These are phyloP conservation scores for Myotis pilosus DNA, from an alignment of 2,797 vertebrate species.

Conservation along the genomic window DNA sequence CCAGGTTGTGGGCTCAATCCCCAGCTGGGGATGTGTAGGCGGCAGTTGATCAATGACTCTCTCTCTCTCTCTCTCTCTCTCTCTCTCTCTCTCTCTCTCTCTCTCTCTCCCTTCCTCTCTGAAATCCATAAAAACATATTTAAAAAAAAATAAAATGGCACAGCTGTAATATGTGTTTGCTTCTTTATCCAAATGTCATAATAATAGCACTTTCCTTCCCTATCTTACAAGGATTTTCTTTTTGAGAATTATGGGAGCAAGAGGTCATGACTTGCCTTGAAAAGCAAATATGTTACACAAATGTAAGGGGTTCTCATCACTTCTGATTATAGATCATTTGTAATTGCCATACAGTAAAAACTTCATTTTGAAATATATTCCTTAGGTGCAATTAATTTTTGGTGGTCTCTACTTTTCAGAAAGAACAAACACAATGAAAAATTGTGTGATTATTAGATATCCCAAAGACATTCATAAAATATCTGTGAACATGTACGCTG, in stretches of 20 bases:
- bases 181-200: background rate
- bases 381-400: conserved; percentile 3
- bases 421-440: background rate
- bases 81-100: too few species aligned
- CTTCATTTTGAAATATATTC: conserved; percentile 52
- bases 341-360: conserved; percentile 34
- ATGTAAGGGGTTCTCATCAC: background rate
- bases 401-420: conserved; percentile 32
- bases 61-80: too few species aligned
- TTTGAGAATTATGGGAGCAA: background rate
- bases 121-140: too few species aligned
- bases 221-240: background rate
- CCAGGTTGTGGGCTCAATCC: too few species aligned
- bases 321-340: conserved; percentile 39
- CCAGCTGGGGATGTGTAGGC: too few species aligned
- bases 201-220: background rate
- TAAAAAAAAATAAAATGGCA: background rate
- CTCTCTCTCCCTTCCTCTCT: too few species aligned
- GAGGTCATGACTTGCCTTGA: background rate
- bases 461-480: conserved; percentile 15
- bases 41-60: too few species aligned
- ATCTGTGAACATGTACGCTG: background rate
- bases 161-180: background rate
- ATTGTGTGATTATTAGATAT: background rate
- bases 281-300: background rate